Percentiles rank a stretch among this genome's conserved stretches.
phyloP scores from a whole-genome alignment of 2,888 invertebrate species.

The Ichneumoninae sp. region DNA sequence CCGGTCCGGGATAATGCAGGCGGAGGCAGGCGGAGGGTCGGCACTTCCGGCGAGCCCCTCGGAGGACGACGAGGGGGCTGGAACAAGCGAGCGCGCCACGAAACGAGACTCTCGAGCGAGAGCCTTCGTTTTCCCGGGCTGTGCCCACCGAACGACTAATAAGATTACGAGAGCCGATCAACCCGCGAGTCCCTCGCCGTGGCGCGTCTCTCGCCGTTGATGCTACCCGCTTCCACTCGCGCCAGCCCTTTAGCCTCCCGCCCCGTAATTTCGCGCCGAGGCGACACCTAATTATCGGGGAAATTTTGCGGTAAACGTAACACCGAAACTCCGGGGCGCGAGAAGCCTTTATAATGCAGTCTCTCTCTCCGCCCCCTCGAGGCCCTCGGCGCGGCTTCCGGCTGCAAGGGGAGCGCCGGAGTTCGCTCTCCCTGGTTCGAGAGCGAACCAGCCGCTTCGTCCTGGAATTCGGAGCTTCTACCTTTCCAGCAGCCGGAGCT shows the following conservation, averaged over 20 bases:
- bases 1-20: conserved; percentile 46
- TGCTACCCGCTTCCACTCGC: neutral
- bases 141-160: conserved; percentile 73
- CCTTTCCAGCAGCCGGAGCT: conserved; percentile 28
- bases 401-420: conserved; percentile 9
- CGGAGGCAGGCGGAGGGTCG: conserved; percentile 37
- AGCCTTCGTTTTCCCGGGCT: conserved; percentile 60
- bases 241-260: conserved; percentile 34
- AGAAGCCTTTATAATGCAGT: conserved; percentile 62
- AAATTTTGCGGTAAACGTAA: conserved; percentile 71
- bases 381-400: conserved; percentile 23
- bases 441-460: neutral
- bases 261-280: conserved; percentile 72
- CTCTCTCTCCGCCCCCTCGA: conserved; percentile 12
- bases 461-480: conserved; percentile 41
- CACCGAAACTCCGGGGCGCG: conserved; percentile 47
- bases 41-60: conserved; percentile 57
- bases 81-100: conserved; percentile 20
- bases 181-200: conserved; percentile 59
- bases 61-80: neutral
- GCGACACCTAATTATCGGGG: conserved; percentile 80
- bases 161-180: conserved; percentile 71
- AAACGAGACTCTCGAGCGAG: conserved; percentile 69
- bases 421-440: neutral
- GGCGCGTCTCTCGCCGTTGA: conserved; percentile 20